Evolutionary conservation across 2,797 vertebrate species (phyloP), one percentile per base, ranked within the genome.

Genomic region (Myoxocephalus aenaeus): DNA sequence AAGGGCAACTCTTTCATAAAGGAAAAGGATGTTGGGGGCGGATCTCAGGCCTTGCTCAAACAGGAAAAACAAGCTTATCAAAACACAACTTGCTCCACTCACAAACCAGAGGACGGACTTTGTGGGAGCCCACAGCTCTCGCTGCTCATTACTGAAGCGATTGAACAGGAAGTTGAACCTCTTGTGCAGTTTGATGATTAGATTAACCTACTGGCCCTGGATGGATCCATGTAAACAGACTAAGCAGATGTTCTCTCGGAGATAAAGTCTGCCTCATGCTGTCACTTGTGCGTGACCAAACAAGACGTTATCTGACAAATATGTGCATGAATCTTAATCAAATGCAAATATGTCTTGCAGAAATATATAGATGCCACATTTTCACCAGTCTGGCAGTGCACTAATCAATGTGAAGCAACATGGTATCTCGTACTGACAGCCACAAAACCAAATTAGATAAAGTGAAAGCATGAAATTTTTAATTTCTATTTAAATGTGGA

Each of bases 211-310:
- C 90, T 86, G 91, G 90, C 86, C 90, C 79, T 91, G 83, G 90
- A 93, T 73, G 92, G 77, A 72, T 77, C 91, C 91, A 88, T 90
- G 92, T 92, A 92, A 92, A 95, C 94, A 86, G 79, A n/a, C 87
- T 86, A 88, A 92, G 13, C 93, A 94, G 95, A 96, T 96, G 95
- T 96, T 94, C 94, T 94, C 95, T 90, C 90, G 89, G 86, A 95
- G 96, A 96, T 96, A 96, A 93, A 87, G 73, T 73, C 73, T 85
- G 88, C 89, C 87, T 90, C 81, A 56, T 56, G 42, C 90, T 88
- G 90, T 93, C 92, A 90, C 88, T 93, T 92, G 88, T 90, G 84
- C 87, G 70, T 62, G 80, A 80, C 83, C 83, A 80, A 64, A 70
- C 59, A 74, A 84, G 82, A 89, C 65, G 40, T 84, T 85, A 92